Evolutionary conservation across 2,113 vertebrate genomes (phyloP).

Genomic region (Nettapus auritus): DNA sequence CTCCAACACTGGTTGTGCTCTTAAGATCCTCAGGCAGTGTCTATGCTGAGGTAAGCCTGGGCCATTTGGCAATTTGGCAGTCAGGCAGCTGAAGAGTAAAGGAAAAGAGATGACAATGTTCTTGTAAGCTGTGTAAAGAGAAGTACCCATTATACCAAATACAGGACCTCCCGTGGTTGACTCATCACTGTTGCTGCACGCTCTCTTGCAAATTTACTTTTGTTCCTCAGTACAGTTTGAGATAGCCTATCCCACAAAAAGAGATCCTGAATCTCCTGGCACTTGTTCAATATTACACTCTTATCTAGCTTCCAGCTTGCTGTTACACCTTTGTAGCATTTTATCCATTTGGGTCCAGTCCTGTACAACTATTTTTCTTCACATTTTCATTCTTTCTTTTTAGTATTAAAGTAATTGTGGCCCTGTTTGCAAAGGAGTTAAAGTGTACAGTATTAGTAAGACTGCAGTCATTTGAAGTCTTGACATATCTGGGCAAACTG

Average conservation of each 20-base stretch:
- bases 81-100: background rate
- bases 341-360: background rate
- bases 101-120: background rate
- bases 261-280: background rate
- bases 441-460: background rate
- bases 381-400: background rate
- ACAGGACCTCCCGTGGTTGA: background rate
- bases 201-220: background rate
- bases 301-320: background rate
- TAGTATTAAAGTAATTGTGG: background rate
- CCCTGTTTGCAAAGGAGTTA: background rate
- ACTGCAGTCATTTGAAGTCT: background rate
- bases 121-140: background rate
- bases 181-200: background rate
- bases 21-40: background rate
- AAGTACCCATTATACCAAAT: background rate
- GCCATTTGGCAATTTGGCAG: background rate
- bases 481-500: background rate
- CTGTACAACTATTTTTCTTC: background rate
- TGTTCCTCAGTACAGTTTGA: background rate
- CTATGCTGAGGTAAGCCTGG: background rate
- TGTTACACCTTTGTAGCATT: background rate
- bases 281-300: background rate
- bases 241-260: background rate
- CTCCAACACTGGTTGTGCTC: background rate